Base-by-base conservation (phyloP, 2,113 vertebrate species). In the Phalacrocorax brasilianus region DNA sequence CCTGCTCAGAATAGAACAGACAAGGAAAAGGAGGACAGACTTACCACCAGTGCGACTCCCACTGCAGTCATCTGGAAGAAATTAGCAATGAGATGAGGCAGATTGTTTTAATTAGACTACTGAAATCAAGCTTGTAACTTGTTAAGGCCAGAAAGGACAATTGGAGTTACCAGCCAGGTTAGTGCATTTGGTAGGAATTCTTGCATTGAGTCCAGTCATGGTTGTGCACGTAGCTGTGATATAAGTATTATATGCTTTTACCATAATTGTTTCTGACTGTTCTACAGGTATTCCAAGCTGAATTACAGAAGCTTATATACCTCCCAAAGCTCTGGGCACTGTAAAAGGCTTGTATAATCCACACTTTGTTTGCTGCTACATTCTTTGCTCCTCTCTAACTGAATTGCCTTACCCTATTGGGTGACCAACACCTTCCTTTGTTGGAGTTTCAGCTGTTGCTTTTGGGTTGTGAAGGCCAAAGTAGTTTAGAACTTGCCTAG, bases 51-150 rank as follows among this genome's bases (percentile, higher is more conserved):
- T 38, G 27, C 50, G 83, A 83, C 59, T 96, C 90, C 45, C 78
- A 28, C 52, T 88, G 59, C 67, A 83, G 82, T 96, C 75, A 91
- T 94, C 71, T 95, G 81, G 67, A 93, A 91, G 90, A 78, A 95
- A 83, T 93, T 96, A 93, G 49, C 59, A 70, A 47, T 66, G 67
- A 62, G 71, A 94, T 90, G 90, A 81, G 78, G 59, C 45, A 77
- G 42, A 67, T 56, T 92, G 75, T 63, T 90, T 93, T 93, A 94
- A 93, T 95, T 91, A 88, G 88, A 76, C 82, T 90, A 14, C 75
- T 88, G 71, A 96, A 92, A 88, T 90, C 44, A 92, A 78, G 30
- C 55, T 74, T 0, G 0, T 91, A 92, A 90, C 75, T 95, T 92
- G 38, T 28, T 59, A 72, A 81, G 47, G 47, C 90, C 59, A 44